Conservation (phyloP, 2,113 vertebrate genomes). For the Solenodon paradoxus region DNA sequence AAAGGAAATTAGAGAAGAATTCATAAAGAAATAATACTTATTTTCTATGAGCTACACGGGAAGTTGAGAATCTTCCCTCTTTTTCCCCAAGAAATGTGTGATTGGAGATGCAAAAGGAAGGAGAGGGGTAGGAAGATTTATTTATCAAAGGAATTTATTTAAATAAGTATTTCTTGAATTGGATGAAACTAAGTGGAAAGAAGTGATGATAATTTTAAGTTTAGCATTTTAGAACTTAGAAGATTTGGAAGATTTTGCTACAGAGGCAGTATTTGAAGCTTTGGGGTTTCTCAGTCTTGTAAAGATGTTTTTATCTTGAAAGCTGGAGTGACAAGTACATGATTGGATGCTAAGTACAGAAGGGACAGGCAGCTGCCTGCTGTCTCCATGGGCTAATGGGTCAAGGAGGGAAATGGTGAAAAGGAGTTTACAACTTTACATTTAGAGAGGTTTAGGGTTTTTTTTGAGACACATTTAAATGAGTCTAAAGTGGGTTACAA, state of each 20-base stretch:
- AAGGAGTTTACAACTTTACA: not conserved
- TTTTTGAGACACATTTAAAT: not conserved
- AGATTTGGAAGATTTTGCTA: not conserved
- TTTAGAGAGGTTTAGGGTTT: not conserved
- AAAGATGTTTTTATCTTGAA: not conserved
- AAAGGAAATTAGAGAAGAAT: not conserved
- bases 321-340: not conserved
- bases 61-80: not conserved
- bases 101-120: not conserved
- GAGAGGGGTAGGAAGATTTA: fast-evolving
- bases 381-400: not conserved
- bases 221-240: not conserved
- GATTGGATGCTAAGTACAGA: not conserved
- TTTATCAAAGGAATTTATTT: not conserved
- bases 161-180: not conserved
- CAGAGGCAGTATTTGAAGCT: not conserved
- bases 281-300: not conserved
- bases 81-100: not conserved
- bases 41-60: not conserved
- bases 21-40: not conserved
- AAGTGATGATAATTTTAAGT: not conserved
- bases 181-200: not conserved
- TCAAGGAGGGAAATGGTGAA: not conserved
- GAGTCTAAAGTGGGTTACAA: not conserved
- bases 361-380: not conserved